Evolutionary conservation across 2,888 invertebrate genomes (phyloP).

Genomic region (Argyresthia albistria): DNA sequence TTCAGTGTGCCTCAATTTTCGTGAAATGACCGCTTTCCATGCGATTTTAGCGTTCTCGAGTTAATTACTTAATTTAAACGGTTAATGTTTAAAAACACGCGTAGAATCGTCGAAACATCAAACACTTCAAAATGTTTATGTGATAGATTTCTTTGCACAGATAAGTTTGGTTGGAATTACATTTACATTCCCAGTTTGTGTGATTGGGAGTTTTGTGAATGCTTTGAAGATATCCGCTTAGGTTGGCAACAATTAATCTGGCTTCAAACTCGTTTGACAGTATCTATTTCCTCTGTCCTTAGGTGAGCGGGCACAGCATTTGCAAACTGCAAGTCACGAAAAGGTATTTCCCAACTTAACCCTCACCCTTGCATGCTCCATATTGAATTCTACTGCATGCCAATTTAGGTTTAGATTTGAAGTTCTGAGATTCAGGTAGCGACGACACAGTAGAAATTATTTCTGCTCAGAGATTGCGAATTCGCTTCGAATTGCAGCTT

Average conservation of each 20-base stretch:
- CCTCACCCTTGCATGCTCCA: conserved; percentile 5
- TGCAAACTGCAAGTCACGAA: conserved; percentile 23
- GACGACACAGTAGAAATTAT: conserved; percentile 16
- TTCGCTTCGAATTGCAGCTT: conserved; percentile 20
- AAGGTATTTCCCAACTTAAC: conserved; percentile 28
- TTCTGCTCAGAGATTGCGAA: conserved; percentile 17
- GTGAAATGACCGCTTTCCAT: conserved; percentile 35
- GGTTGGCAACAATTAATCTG: background rate
- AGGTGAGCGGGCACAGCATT: conserved; percentile 21
- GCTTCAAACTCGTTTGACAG: conserved; percentile 3
- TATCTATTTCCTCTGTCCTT: conserved; percentile 12
- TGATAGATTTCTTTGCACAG: background rate
- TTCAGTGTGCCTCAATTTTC: conserved; percentile 20
- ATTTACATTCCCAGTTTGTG: background rate
- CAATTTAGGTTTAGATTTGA: conserved; percentile 11
- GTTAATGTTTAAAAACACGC: conserved; percentile 10
- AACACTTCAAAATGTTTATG: no score
- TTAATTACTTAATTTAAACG: conserved; percentile 50
- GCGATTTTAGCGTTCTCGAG: conserved; percentile 36
- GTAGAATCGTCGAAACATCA: no score
- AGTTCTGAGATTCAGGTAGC: background rate
- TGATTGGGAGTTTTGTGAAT: no score
- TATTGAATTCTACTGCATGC: background rate
- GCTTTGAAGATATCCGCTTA: background rate
- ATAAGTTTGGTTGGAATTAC: background rate